Percentiles rank a stretch among this genome's conserved stretches.
Conservation (phyloP, 2,113 vertebrate genomes). For the Cyprinodon brontotheroides region DNA sequence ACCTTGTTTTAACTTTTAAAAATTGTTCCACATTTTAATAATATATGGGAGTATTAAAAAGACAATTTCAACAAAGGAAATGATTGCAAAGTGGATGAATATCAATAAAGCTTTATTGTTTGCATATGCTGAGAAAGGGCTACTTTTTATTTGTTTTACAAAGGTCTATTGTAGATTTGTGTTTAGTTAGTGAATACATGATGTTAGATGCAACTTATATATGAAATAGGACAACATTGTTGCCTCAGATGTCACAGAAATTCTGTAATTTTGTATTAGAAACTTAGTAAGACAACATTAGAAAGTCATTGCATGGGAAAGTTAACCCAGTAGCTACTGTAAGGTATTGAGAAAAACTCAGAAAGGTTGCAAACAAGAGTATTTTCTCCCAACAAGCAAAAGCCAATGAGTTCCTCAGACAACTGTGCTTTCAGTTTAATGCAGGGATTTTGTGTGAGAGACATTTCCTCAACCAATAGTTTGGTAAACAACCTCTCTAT, state of each 20-base stretch:
- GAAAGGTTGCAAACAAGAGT: no score
- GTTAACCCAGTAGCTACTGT: no score
- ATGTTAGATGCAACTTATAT: not conserved
- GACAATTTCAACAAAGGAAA: not conserved
- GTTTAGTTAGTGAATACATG: not conserved
- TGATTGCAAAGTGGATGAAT: not conserved
- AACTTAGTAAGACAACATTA: no score
- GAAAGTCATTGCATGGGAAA: no score
- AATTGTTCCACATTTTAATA: not conserved
- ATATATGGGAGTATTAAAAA: not conserved
- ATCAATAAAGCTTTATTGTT: not conserved
- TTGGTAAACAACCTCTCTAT: not conserved
- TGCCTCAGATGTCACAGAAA: not conserved
- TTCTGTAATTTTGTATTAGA: not conserved
- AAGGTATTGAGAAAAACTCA: no score
- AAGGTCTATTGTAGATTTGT: not conserved
- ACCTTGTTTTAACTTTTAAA: no score
- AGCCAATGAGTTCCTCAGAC: not conserved
- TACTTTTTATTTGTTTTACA: not conserved
- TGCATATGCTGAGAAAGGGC: not conserved
- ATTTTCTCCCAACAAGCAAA: not conserved
- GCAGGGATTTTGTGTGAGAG: not conserved
- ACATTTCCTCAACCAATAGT: no score
- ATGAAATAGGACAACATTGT: no score
- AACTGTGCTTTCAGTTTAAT: not conserved